Evolutionary conservation across 1,140 invertebrate species (phyloP).

Genomic region (Catajapyx aquilonaris): DNA sequence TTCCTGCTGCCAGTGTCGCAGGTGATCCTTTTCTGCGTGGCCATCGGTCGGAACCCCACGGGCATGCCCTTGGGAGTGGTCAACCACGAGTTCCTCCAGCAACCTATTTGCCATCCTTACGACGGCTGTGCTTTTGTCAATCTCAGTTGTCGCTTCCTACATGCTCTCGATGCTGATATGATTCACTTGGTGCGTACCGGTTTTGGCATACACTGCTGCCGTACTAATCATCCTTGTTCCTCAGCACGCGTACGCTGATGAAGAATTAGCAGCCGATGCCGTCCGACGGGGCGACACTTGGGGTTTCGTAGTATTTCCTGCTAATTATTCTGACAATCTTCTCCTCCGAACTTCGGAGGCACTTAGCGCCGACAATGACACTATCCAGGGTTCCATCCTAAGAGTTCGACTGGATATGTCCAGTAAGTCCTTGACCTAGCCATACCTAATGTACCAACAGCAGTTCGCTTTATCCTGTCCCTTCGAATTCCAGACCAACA

Average conservation of each 20-base stretch:
- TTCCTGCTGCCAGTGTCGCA: conserved; percentile 79
- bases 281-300: conserved; percentile 56
- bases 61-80: conserved; percentile 67
- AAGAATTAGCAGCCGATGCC: conserved; percentile 39
- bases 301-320: conserved; percentile 64
- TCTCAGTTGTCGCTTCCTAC: conserved; percentile 53
- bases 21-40: conserved; percentile 85
- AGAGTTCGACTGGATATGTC: conserved; percentile 77
- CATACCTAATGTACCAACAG: not conserved
- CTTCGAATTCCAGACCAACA: no score
- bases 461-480: no score
- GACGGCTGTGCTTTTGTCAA: conserved; percentile 40
- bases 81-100: conserved; percentile 49
- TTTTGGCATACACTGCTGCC: not conserved
- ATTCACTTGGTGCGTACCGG: conserved; percentile 8
- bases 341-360: conserved; percentile 44
- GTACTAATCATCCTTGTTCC: not conserved
- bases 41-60: conserved; percentile 75
- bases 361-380: conserved; percentile 44
- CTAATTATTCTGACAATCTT: conserved; percentile 66
- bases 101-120: conserved; percentile 24
- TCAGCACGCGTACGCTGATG: conserved; percentile 6
- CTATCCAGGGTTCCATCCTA: conserved; percentile 59
- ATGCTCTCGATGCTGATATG: conserved; percentile 27
- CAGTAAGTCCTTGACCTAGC: conserved; percentile 35